Evolutionary conservation across 2,797 vertebrate genomes (phyloP).

Genomic region (Phalloptychus januarius): DNA sequence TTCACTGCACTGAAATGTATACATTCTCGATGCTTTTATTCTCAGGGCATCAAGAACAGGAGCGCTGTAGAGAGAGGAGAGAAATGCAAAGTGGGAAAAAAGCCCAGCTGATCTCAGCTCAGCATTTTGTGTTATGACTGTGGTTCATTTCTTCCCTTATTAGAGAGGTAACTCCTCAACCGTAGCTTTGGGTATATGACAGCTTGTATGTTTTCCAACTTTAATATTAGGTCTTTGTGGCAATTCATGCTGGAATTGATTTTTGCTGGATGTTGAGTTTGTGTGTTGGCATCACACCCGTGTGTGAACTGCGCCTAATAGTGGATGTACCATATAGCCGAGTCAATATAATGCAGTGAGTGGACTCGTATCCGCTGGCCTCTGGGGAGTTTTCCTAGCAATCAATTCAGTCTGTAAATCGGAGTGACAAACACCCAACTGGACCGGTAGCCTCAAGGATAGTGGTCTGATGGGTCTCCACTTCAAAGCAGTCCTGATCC

Average conservation of each 20-base stretch:
- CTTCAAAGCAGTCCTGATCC: background rate
- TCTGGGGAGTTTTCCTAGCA: conserved; percentile 43
- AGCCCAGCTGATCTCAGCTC: conserved; percentile 22
- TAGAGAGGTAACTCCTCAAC: background rate
- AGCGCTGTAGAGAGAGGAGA: conserved; percentile 27
- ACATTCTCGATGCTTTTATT: no score
- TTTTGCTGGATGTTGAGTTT: conserved; percentile 33
- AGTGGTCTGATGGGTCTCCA: background rate
- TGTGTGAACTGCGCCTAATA: conserved; percentile 15
- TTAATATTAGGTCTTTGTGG: background rate
- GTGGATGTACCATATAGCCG: conserved; percentile 27
- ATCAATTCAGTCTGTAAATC: conserved; percentile 55
- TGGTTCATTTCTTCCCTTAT: background rate
- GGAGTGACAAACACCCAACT: conserved; percentile 21
- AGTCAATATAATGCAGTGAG: conserved; percentile 40
- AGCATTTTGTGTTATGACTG: conserved; percentile 11
- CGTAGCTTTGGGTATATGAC: background rate
- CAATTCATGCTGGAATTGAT: conserved; percentile 9
- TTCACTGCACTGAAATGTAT: conserved; percentile 64
- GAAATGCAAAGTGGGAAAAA: conserved; percentile 34
- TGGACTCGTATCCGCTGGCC: conserved; percentile 40
- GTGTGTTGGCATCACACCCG: conserved; percentile 25
- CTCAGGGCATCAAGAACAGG: conserved; percentile 46
- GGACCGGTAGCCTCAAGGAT: background rate
- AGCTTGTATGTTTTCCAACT: background rate